Base-by-base conservation (phyloP, 2,797 vertebrate genomes). In the Danio albolineatus region DNA sequence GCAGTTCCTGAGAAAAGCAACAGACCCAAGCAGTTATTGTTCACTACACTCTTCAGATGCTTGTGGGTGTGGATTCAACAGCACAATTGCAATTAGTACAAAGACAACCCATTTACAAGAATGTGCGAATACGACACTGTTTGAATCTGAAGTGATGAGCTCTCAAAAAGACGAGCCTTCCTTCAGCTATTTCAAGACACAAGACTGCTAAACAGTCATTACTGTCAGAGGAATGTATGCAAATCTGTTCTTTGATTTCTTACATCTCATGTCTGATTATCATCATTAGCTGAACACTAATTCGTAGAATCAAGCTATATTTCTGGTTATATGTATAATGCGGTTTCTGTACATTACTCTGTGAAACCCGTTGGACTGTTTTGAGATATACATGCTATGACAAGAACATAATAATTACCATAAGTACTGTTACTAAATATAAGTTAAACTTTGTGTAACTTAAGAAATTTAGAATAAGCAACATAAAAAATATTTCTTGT, bases 151-250 rank as follows among this genome's bases (percentile, higher is more conserved):
- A 71, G 71, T 70, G 36, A 60, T 53, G 19, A 78, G 65, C 46
- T 43, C 59, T 56, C 39, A 49, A 41, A 53, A 62, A 46, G 2
- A 53, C 4, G 6, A 67, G 43, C 46, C 71, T 77, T 54, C 38
- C 39, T 54, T 53, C n/a, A 49, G 19, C 14, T 53, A 54, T 53
- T 67, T 59, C 54, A 78, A 61, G 89, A 90, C 85, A 88, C 84
- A 70, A 70, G 36, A 70, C 48, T 0, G 62, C 66, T 73, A 82
- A 88, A 86, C 86, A 85, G 85, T 83, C 87, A 90, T 91, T 89
- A 89, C 84, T 81, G 85, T 86, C 86, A 84, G 82, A 28, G 80
- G 53, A 67, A 67, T 77, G 62, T 21, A 67, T 59, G 51, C 16
- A 67, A 48, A 77, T 67, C 43, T 48, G 21, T 57, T 77, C 53